Conservation (phyloP, 2,113 vertebrate species). For the Cavia aperea region DNA sequence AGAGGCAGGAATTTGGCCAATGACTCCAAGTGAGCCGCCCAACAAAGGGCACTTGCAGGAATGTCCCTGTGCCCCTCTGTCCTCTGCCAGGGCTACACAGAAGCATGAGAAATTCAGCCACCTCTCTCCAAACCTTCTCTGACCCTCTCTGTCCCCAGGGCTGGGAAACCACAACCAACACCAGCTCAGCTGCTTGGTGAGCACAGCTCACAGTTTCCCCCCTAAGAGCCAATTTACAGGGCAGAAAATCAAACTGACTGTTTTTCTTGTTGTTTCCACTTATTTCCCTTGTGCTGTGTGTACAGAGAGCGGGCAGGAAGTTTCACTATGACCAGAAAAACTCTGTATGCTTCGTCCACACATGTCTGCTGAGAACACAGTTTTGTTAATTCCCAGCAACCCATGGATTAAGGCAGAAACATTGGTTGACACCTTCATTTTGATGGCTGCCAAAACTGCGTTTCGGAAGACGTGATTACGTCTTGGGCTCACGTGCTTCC, state of each 20-base stretch:
- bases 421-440: not conserved
- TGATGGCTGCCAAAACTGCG: not conserved
- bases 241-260: not conserved
- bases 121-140: not conserved
- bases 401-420: not conserved
- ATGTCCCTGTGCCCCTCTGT: not conserved
- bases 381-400: not conserved
- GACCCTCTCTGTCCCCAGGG: not conserved
- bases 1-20: slow-evolving; percentile 25
- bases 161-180: not conserved
- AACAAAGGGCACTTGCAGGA: not conserved
- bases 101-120: not conserved
- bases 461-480: not conserved
- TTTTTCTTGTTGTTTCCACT: not conserved
- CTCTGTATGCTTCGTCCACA: not conserved
- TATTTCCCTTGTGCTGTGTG: slow-evolving; percentile 28
- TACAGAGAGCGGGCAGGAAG: not conserved
- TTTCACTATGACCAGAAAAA: not conserved
- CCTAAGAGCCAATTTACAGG: not conserved
- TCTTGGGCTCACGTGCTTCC: not conserved
- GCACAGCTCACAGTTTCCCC: not conserved
- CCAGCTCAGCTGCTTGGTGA: not conserved
- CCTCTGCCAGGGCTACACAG: not conserved
- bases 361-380: not conserved
- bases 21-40: not conserved